Conservation (phyloP, 2,888 invertebrate genomes). For the Napeogenes inachia region DNA sequence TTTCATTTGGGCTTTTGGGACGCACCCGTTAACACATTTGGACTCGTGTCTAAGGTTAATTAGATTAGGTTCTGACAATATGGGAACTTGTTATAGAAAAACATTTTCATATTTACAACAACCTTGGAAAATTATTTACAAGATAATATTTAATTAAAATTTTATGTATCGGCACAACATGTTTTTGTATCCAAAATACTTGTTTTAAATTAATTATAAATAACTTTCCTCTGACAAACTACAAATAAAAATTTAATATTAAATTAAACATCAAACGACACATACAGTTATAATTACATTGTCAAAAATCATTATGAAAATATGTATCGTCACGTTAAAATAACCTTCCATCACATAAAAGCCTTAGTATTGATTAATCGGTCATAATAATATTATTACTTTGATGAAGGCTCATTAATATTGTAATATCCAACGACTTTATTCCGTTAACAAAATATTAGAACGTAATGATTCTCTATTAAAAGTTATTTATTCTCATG, state of each 20-base stretch:
- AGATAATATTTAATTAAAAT: background rate
- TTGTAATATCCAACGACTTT: too few relatives aligned
- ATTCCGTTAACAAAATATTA: too few relatives aligned
- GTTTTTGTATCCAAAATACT: background rate
- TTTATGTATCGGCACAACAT: background rate
- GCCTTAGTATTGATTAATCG: too few relatives aligned
- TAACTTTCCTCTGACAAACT: too few relatives aligned
- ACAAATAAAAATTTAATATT: too few relatives aligned
- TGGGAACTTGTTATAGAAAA: slow-evolving; percentile 18
- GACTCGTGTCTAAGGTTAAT: slow-evolving; percentile 75
- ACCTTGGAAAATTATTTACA: background rate
- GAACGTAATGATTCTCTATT: too few relatives aligned
- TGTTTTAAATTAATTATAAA: background rate
- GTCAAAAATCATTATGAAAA: slow-evolving; percentile 8
- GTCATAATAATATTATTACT: too few relatives aligned
- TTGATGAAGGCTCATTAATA: too few relatives aligned
- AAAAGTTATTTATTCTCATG: too few relatives aligned
- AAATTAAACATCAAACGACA: too few relatives aligned
- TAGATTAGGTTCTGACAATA: slow-evolving; percentile 68
- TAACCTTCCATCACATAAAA: background rate
- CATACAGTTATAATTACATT: too few relatives aligned
- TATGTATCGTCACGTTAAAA: slow-evolving; percentile 6
- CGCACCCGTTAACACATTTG: slow-evolving; percentile 73
- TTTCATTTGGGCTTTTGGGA: slow-evolving; percentile 50
- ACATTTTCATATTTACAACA: slow-evolving; percentile 7